These are phyloP conservation scores for Cochlearius cochlearius DNA, from an alignment of 2,113 vertebrate genomes.

Conservation along the genomic window DNA sequence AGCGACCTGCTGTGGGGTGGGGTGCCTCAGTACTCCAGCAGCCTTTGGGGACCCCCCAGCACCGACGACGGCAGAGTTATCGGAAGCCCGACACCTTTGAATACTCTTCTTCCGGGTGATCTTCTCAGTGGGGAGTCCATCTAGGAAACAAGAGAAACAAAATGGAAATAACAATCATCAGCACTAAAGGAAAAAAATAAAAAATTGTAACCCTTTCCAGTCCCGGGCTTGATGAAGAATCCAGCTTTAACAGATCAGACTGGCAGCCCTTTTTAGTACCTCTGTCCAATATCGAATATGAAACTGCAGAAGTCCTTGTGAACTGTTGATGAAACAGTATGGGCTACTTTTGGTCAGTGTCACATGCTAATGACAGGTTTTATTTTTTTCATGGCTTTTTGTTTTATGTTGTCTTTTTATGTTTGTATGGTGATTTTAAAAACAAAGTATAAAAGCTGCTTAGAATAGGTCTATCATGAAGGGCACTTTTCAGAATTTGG, in stretches of 20 bases:
- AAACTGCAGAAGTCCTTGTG: conserved; percentile 75
- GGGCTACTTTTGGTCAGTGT: conserved; percentile 75
- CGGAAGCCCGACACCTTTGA: conserved; percentile 91
- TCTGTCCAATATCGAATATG: conserved; percentile 73
- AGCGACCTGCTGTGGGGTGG: conserved; percentile 94
- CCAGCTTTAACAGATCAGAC: conserved; percentile 66
- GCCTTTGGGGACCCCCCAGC: conserved; percentile 93
- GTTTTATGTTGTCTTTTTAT: conserved; percentile 72
- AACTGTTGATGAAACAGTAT: conserved; percentile 80
- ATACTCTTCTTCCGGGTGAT: conserved; percentile 94
- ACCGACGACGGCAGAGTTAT: conserved; percentile 89
- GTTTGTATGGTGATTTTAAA: conserved; percentile 75
- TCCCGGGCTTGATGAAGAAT: conserved; percentile 65
- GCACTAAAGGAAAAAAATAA: conserved; percentile 74
- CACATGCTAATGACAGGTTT: conserved; percentile 74
- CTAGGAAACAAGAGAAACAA: conserved; percentile 71
- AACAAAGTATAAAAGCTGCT: conserved; percentile 82
- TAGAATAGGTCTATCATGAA: conserved; percentile 85
- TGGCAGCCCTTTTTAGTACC: conserved; percentile 77
- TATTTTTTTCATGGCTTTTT: conserved; percentile 69
- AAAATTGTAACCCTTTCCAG: conserved; percentile 68
- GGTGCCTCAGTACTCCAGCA: conserved; percentile 93
- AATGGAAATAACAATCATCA: conserved; percentile 66
- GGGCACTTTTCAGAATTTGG: conserved; percentile 85
- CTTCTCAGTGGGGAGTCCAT: conserved; percentile 96